A percentile compares a stretch with the other conserved stretches of the same genome.
Evolutionary conservation across 2,113 vertebrate species (phyloP).

Genomic region (human (Homo sapiens)): DNA sequence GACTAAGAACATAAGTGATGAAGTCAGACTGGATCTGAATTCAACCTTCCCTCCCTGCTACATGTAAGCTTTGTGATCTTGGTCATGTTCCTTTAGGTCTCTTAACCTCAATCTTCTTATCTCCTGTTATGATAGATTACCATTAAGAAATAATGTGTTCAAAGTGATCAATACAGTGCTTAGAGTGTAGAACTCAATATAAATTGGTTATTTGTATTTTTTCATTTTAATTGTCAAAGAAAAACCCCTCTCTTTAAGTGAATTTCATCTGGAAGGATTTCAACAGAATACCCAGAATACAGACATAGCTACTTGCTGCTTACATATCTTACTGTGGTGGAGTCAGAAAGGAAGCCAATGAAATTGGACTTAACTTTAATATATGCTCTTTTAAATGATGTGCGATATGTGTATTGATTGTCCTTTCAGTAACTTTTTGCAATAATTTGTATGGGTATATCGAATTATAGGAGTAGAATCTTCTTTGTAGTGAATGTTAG

Average conservation of each 20-base stretch:
- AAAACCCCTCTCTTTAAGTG: neutral
- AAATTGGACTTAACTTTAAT: neutral
- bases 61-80: neutral
- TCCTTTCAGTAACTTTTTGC: neutral
- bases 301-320: neutral
- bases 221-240: neutral
- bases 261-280: conserved; percentile 1
- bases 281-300: neutral
- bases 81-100: neutral
- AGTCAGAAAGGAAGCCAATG: neutral
- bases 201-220: neutral
- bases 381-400: neutral
- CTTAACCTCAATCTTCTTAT: neutral
- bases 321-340: neutral
- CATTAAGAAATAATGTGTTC: neutral
- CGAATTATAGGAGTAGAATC: neutral
- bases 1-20: neutral
- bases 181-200: neutral
- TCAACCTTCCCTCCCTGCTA: neutral
- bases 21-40: neutral
- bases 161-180: neutral
- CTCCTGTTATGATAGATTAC: neutral
- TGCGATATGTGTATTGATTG: neutral
- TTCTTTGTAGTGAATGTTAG: neutral
- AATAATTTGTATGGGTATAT: neutral